These are phyloP conservation scores for Melozone crissalis DNA, from an alignment of 2,113 vertebrate species.

Conservation along the genomic window DNA sequence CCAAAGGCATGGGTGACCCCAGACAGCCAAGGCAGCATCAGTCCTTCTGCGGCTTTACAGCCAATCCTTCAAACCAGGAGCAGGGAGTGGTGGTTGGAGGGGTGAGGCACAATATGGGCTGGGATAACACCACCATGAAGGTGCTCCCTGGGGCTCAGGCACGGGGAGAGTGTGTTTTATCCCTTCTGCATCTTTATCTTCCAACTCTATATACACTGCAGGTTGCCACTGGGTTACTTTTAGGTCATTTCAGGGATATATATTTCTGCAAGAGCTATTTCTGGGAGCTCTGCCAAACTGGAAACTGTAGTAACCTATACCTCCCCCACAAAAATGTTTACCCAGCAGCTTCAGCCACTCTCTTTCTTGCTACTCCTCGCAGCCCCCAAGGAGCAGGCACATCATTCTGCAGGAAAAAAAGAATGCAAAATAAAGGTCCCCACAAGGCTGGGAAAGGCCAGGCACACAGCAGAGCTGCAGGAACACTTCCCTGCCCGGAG, in stretches of 20 bases:
- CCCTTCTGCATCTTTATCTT: background rate
- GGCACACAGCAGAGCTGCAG: background rate
- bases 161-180: background rate
- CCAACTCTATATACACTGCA: background rate
- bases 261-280: slow-evolving; percentile 33
- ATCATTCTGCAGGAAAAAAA: background rate
- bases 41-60: background rate
- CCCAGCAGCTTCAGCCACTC: background rate
- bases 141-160: background rate
- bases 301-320: background rate
- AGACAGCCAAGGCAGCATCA: background rate
- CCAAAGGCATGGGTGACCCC: background rate
- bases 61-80: background rate
- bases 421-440: background rate
- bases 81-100: background rate
- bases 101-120: background rate
- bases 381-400: background rate
- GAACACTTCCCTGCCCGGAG: background rate
- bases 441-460: background rate
- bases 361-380: background rate
- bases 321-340: background rate
- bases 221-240: slow-evolving; percentile 11
- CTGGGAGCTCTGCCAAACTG: slow-evolving; percentile 32
- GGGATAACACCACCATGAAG: background rate
- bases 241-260: slow-evolving; percentile 22